These are phyloP conservation scores for Drosophila sucinea DNA, from an alignment of 1,140 invertebrate genomes.

Conservation along the genomic window DNA sequence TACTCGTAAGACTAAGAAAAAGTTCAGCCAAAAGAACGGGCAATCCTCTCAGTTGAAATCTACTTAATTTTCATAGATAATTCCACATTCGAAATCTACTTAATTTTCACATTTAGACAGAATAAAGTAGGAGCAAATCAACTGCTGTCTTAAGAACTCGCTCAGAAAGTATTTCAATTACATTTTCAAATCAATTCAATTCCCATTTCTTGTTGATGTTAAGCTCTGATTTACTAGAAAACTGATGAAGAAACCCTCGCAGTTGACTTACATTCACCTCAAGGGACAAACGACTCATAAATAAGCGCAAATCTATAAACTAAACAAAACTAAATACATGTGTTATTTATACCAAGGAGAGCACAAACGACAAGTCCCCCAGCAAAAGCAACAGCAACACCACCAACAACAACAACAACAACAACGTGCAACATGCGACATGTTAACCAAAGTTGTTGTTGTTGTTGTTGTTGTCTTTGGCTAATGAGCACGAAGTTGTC, in stretches of 20 bases:
- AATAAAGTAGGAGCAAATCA: too few species aligned
- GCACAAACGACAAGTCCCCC: constrained; percentile 30
- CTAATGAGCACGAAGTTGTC: constrained; percentile 81
- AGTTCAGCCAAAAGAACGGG: too few species aligned
- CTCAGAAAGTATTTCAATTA: too few species aligned
- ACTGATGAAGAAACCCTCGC: not conserved
- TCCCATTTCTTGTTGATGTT: too few species aligned
- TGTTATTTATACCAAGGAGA: constrained; percentile 46
- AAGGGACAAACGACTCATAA: constrained; percentile 60
- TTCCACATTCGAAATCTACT: too few species aligned
- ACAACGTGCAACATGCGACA: constrained; percentile 31
- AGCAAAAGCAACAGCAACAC: constrained; percentile 2
- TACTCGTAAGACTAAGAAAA: too few species aligned
- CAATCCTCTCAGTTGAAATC: too few species aligned
- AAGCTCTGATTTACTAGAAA: too few species aligned
- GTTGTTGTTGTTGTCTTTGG: constrained; percentile 47
- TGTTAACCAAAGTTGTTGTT: constrained; percentile 28
- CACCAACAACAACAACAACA: constrained; percentile 22
- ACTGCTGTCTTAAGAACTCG: too few species aligned
- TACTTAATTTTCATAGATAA: too few species aligned
- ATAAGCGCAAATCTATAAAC: constrained; percentile 80
- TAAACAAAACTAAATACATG: constrained; percentile 75
- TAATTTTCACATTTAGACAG: too few species aligned
- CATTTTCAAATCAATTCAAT: too few species aligned
- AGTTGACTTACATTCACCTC: constrained; percentile 7